Evolutionary conservation across 1,140 invertebrate genomes (phyloP).

Genomic region (Adoxophyes honmai): DNA sequence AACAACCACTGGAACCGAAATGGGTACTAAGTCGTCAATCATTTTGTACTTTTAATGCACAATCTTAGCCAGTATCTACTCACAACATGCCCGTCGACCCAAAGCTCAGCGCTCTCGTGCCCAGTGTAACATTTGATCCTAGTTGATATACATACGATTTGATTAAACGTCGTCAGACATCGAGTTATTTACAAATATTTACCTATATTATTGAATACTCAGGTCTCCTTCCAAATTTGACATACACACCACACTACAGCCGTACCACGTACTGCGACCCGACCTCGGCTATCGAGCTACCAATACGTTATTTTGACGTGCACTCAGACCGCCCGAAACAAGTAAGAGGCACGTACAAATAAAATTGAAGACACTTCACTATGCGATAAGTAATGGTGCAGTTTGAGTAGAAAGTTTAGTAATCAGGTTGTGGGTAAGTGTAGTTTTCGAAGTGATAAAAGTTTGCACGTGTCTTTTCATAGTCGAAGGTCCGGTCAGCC

Average conservation of each 20-base stretch:
- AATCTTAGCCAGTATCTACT: slow-evolving; percentile 15
- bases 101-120: slow-evolving; percentile 24
- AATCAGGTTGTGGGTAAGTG: neutral
- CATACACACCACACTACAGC: slow-evolving; percentile 6
- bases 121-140: slow-evolving; percentile 35
- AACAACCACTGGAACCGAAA: no score
- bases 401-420: no score
- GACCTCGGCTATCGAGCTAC: slow-evolving; percentile 2
- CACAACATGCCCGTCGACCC: slow-evolving; percentile 21
- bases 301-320: no score
- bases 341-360: no score
- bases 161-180: slow-evolving; percentile 1
- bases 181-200: slow-evolving; percentile 7
- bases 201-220: slow-evolving; percentile 12
- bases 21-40: neutral
- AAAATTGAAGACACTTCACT: no score
- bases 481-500: neutral
- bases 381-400: no score
- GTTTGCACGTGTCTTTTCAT: neutral
- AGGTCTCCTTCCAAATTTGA: slow-evolving; percentile 4
- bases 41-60: slow-evolving; percentile 23
- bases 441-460: neutral
- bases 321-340: no score
- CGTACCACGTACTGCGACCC: neutral
- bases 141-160: slow-evolving; percentile 14